Percentiles rank a stretch among this genome's conserved stretches.
Conservation (phyloP, 2,797 vertebrate genomes). For the Peromyscus attwateri region DNA sequence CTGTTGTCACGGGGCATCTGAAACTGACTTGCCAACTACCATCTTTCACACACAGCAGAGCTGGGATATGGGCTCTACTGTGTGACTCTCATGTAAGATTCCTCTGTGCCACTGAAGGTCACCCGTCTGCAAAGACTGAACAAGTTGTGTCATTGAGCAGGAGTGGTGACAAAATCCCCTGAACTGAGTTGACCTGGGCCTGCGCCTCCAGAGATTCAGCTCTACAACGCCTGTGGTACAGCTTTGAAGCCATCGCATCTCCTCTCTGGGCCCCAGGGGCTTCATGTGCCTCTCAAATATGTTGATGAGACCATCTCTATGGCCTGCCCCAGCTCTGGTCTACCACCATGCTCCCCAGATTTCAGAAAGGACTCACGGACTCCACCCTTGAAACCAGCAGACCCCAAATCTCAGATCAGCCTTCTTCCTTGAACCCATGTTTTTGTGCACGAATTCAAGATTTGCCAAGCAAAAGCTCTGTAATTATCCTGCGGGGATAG, state of each 20-base stretch:
- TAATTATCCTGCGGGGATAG: slow-evolving; percentile 76
- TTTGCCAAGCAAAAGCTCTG: slow-evolving; percentile 68
- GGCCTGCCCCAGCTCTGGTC: background rate
- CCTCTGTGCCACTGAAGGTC: background rate
- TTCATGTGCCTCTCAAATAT: background rate
- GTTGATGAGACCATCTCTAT: background rate
- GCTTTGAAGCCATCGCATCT: background rate
- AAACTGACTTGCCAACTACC: background rate
- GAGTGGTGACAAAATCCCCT: background rate
- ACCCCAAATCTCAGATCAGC: slow-evolving; percentile 50
- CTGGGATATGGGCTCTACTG: background rate
- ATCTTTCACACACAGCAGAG: background rate
- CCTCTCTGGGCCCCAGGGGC: background rate
- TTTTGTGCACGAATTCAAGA: slow-evolving; percentile 59
- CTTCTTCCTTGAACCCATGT: slow-evolving; percentile 29
- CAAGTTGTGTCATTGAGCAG: background rate
- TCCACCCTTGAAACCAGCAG: background rate
- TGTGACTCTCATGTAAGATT: background rate
- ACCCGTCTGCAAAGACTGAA: background rate
- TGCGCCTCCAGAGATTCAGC: background rate
- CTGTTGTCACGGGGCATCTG: background rate
- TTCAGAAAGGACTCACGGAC: background rate
- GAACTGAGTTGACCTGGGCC: background rate
- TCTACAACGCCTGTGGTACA: background rate
- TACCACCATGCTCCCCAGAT: background rate